Conservation (phyloP, 2,888 invertebrate species). For the Coelogynopora nodosa region DNA sequence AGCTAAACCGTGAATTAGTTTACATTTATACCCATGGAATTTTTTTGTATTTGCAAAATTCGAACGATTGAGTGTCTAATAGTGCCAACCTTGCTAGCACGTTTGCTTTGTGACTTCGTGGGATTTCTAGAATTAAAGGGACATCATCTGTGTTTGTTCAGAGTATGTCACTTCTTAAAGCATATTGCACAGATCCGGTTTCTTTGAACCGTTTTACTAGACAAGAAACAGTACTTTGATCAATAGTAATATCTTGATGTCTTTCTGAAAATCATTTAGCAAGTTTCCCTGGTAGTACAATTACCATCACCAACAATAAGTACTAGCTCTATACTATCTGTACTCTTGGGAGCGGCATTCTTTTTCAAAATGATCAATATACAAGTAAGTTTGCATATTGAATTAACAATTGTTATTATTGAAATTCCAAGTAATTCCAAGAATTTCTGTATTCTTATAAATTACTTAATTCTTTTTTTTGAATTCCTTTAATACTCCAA, state of each 20-base stretch:
- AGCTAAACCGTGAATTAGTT: not conserved
- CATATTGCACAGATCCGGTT: not conserved
- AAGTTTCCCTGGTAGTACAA: not conserved
- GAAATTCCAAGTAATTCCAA: no score
- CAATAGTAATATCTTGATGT: not conserved
- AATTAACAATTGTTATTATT: no score
- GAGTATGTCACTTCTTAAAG: not conserved
- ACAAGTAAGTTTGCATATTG: no score
- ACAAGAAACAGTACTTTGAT: not conserved
- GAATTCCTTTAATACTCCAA: no score
- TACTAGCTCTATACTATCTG: no score
- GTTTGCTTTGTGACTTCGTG: not conserved
- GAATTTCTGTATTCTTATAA: no score
- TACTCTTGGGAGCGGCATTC: no score
- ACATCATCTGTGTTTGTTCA: conserved; percentile 7
- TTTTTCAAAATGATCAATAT: no score
- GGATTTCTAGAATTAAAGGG: not conserved
- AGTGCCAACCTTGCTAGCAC: not conserved
- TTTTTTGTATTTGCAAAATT: conserved; percentile 2
- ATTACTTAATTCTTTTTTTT: no score
- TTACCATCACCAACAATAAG: no score
- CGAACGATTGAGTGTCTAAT: not conserved
- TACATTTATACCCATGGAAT: not conserved
- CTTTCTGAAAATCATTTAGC: not conserved
- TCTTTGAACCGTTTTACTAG: not conserved